Conservation (phyloP, 2,797 vertebrate genomes). For the Tapera naevia region DNA sequence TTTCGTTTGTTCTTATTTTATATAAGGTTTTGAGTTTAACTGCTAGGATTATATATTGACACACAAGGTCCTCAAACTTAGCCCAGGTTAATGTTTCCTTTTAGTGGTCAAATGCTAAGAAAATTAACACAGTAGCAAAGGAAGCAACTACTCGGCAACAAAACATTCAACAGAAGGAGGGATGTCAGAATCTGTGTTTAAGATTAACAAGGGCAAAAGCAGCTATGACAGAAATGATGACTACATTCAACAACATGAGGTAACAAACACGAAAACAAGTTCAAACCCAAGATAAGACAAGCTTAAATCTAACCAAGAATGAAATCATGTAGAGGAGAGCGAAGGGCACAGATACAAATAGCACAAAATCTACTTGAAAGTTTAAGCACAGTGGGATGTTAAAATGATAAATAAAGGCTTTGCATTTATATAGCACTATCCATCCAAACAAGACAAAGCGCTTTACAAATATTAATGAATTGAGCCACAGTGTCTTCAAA, state of each 20-base stretch:
- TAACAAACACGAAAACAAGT: neutral
- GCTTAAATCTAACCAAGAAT: neutral
- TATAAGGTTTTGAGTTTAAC: neutral
- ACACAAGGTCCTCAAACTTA: neutral
- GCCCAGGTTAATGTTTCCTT: neutral
- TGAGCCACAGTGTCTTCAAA: conserved; percentile 25
- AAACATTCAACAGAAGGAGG: neutral
- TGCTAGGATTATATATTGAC: neutral
- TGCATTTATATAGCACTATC: conserved; percentile 64
- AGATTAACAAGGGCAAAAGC: neutral
- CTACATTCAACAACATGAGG: neutral
- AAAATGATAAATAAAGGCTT: conserved; percentile 8
- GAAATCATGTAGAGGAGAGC: neutral
- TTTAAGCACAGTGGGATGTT: neutral
- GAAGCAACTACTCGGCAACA: neutral
- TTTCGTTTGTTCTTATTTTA: neutral
- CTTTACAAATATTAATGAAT: conserved; percentile 65
- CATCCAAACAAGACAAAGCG: conserved; percentile 66
- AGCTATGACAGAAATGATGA: neutral
- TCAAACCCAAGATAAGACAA: neutral
- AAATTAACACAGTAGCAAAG: neutral
- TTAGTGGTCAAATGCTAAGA: neutral
- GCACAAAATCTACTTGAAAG: neutral
- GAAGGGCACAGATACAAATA: neutral
- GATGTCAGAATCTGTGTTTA: neutral